Conservation (phyloP, 2,113 vertebrate genomes). For the Xenotilapia leptura region DNA sequence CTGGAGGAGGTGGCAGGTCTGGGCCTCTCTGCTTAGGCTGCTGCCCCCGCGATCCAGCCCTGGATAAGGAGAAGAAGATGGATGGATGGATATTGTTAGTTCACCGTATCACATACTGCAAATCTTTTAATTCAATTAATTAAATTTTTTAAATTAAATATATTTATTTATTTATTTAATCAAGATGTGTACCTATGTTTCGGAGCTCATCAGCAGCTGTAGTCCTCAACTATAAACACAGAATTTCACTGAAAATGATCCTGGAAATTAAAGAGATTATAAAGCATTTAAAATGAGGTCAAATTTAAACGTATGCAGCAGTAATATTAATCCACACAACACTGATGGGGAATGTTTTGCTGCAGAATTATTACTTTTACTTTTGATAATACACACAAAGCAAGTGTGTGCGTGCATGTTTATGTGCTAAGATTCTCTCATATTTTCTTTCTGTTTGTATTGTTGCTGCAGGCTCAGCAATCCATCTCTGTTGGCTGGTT, state of each 20-base stretch:
- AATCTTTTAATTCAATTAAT: not conserved
- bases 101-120: not conserved
- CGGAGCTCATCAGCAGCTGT: not conserved
- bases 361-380: not conserved
- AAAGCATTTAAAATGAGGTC: not conserved
- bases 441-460: conserved; percentile 13
- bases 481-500: conserved; percentile 27
- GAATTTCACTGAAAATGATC: not conserved
- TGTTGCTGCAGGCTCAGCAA: not conserved
- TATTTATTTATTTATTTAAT: not conserved
- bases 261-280: not conserved
- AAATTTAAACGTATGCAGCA: not conserved
- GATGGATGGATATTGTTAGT: not conserved
- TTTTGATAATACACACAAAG: not conserved
- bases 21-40: not conserved
- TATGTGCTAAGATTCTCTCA: not conserved
- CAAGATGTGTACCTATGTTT: not conserved
- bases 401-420: not conserved
- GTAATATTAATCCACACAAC: not conserved
- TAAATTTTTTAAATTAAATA: not conserved
- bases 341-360: not conserved
- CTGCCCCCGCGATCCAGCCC: rapidly evolving
- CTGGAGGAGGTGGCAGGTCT: not conserved
- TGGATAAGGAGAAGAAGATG: not conserved
- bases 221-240: not conserved